These are phyloP conservation scores for Leptestheria dahalacensis DNA, from an alignment of 1,140 invertebrate genomes.

Conservation along the genomic window DNA sequence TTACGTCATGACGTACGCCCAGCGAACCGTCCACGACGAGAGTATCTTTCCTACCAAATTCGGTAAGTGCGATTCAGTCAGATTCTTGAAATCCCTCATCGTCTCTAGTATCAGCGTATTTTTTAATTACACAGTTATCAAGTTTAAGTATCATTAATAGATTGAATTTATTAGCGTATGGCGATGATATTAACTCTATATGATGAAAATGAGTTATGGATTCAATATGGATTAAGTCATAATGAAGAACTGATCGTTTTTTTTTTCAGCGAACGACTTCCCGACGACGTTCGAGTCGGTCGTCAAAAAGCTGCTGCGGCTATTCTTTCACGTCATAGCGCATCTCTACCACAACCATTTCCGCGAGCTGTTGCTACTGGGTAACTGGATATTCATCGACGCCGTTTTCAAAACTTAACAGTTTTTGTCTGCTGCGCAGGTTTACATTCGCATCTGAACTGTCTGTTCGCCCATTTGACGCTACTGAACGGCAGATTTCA, in stretches of 20 bases:
- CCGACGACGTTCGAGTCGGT: conserved; percentile 84
- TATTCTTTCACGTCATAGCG: conserved; percentile 93
- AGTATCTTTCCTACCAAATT: conserved; percentile 96
- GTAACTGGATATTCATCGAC: conserved; percentile 24
- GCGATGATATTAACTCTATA: no score
- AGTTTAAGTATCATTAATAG: neutral
- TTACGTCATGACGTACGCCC: conserved; percentile 95
- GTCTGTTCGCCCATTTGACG: conserved; percentile 90
- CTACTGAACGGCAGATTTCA: conserved; percentile 69
- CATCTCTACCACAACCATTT: conserved; percentile 97
- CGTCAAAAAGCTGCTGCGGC: conserved; percentile 86
- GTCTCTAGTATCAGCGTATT: conserved; percentile 12
- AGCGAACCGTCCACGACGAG: conserved; percentile 94
- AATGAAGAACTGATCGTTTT: no score
- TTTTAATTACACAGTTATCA: conserved; percentile 18
- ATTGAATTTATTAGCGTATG: neutral
- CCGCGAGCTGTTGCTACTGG: conserved; percentile 78
- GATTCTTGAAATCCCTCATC: no score
- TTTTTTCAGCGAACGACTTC: conserved; percentile 75
- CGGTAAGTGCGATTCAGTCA: conserved; percentile 60
- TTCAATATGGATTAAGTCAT: no score
- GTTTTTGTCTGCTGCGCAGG: neutral
- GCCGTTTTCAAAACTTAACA: no score
- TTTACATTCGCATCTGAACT: conserved; percentile 36
- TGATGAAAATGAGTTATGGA: no score